Percentiles rank a stretch among this genome's conserved stretches.
Conservation (phyloP, 2,113 vertebrate genomes). For the Engraulis encrasicolus region DNA sequence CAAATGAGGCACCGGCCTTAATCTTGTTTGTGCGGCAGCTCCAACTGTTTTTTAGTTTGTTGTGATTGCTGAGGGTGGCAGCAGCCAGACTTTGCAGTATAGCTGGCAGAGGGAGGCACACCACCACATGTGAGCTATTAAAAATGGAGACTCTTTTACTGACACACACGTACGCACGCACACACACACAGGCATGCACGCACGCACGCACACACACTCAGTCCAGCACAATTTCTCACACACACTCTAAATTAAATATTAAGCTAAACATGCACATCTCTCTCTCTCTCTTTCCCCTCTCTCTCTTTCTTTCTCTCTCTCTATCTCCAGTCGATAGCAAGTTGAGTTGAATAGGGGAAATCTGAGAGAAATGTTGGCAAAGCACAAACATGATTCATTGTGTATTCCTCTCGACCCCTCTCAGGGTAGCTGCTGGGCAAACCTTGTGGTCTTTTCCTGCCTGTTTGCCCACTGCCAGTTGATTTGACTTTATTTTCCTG, state of each 20-base stretch:
- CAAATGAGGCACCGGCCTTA: background rate
- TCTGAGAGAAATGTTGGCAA: constrained; percentile 4
- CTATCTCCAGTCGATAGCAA: background rate
- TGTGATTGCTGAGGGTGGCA: background rate
- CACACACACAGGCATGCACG: too few species aligned
- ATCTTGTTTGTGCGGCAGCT: background rate
- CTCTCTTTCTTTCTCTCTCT: background rate
- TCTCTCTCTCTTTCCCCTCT: background rate
- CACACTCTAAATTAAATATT: constrained; percentile 16
- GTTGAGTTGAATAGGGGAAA: background rate
- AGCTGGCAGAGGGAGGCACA: background rate
- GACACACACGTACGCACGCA: too few species aligned
- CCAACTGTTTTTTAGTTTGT: background rate
- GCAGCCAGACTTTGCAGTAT: background rate
- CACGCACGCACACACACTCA: too few species aligned
- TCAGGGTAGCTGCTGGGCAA: constrained; percentile 4
- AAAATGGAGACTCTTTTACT: constrained; percentile 4
- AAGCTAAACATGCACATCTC: background rate
- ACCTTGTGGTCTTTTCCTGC: background rate
- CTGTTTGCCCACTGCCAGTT: background rate
- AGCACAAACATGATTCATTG: constrained; percentile 1
- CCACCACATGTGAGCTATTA: background rate
- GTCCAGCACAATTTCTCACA: background rate
- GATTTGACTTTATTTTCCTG: background rate
- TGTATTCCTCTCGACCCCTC: background rate